These are phyloP conservation scores for Macquaria australasica DNA, from an alignment of 2,113 vertebrate species.

Conservation along the genomic window DNA sequence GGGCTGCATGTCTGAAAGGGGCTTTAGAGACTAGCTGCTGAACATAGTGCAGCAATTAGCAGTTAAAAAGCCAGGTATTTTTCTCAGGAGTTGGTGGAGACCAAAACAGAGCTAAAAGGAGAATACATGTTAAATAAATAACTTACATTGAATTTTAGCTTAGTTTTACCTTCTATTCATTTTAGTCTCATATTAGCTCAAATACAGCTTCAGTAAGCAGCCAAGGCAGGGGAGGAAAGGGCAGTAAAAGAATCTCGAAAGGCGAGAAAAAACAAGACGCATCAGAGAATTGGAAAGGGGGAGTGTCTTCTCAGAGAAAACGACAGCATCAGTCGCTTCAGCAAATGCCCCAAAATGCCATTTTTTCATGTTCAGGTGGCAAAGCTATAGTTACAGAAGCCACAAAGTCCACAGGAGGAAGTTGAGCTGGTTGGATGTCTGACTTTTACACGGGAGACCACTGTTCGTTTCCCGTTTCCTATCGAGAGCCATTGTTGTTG, in stretches of 20 bases:
- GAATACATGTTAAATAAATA: no score
- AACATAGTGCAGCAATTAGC: no score
- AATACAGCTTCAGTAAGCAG: not conserved
- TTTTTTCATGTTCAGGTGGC: not conserved
- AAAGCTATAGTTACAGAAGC: not conserved
- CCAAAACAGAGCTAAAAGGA: no score
- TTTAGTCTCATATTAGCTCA: no score
- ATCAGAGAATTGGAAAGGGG: not conserved
- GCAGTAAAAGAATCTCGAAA: not conserved
- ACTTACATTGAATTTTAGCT: no score
- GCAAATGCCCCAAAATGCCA: no score
- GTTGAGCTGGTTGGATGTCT: not conserved
- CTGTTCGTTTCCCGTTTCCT: not conserved
- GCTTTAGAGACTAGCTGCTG: no score
- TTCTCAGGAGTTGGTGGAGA: no score
- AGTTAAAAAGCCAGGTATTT: no score
- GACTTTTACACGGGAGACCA: not conserved
- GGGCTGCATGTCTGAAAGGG: not conserved
- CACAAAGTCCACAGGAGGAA: slow-evolving; percentile 12
- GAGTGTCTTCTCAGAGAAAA: not conserved
- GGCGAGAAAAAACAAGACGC: not conserved
- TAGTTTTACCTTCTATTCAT: no score
- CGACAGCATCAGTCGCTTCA: not conserved
- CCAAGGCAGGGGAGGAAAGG: not conserved
- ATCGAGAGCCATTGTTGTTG: not conserved